Conservation (phyloP, 2,888 invertebrate genomes). For the Oligia fasciuncula region DNA sequence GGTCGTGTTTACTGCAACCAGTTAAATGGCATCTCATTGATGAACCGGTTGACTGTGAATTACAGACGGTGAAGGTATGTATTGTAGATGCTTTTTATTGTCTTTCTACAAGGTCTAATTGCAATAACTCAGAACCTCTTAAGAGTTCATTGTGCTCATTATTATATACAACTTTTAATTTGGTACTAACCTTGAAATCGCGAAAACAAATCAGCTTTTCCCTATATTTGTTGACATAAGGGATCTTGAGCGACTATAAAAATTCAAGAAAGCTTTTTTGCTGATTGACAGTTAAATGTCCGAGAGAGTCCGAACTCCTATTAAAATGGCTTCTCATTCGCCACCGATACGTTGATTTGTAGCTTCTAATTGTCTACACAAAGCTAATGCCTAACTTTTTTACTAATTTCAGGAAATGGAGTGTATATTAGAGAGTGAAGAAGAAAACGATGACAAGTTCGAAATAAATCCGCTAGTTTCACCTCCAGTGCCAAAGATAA, state of each 20-base stretch:
- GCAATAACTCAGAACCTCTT: too few relatives aligned
- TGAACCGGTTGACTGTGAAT: slow-evolving; percentile 88
- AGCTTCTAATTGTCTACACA: not conserved
- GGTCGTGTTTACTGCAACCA: slow-evolving; percentile 92
- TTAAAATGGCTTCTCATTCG: not conserved
- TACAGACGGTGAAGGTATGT: slow-evolving; percentile 86
- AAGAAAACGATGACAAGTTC: slow-evolving; percentile 90
- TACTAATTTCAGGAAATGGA: slow-evolving; percentile 91
- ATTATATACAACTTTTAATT: too few relatives aligned
- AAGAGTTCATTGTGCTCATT: too few relatives aligned
- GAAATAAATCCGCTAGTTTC: slow-evolving; percentile 86
- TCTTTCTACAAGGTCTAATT: not conserved
- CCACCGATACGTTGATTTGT: not conserved
- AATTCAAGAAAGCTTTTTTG: not conserved
- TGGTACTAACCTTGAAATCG: too few relatives aligned
- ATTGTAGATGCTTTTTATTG: not conserved
- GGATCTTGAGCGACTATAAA: not conserved
- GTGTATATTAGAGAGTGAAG: slow-evolving; percentile 92
- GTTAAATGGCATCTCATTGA: slow-evolving; percentile 93
- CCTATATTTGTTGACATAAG: too few relatives aligned
- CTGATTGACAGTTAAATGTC: not conserved
- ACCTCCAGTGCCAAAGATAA: slow-evolving; percentile 81
- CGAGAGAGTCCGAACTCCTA: not conserved
- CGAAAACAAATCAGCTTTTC: not conserved
- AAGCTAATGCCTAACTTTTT: not conserved